phyloP scores from a whole-genome alignment of 2,797 vertebrate species.

The Simalia tracyae region DNA sequence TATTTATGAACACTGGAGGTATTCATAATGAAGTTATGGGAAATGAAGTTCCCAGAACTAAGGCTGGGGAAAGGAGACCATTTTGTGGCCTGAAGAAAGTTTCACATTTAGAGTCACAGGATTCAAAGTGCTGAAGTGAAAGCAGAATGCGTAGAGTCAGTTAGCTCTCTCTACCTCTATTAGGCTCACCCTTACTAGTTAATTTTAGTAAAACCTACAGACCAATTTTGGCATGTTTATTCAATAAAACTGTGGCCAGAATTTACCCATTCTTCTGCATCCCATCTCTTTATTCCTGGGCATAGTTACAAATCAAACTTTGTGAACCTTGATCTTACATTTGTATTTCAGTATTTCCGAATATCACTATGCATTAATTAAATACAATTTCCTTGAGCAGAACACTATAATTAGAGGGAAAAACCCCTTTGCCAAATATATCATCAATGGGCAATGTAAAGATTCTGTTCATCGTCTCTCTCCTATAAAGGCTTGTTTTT shows the following conservation, averaged over 20 bases:
- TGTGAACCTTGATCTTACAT: conserved; percentile 46
- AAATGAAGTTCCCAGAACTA: not conserved
- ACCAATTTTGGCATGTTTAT: not conserved
- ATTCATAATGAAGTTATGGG: not conserved
- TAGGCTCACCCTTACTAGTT: not conserved
- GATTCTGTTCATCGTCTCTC: conserved; percentile 47
- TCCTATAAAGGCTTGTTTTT: conserved; percentile 52
- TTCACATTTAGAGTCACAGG: not conserved
- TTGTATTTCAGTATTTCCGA: conserved; percentile 45
- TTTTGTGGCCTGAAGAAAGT: not conserved
- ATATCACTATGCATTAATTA: conserved; percentile 51
- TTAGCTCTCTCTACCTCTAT: not conserved
- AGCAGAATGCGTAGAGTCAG: not conserved
- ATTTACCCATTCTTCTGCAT: not conserved
- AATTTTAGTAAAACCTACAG: not conserved
- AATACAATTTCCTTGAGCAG: conserved; percentile 51
- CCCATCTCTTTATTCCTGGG: not conserved
- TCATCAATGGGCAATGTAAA: conserved; percentile 46
- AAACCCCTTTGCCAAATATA: conserved; percentile 24
- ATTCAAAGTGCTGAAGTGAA: not conserved
- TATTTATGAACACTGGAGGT: too few relatives aligned
- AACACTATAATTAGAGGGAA: conserved; percentile 46
- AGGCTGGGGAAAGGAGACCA: not conserved
- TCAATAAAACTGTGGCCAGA: not conserved
- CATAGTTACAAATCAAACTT: not conserved